These are phyloP conservation scores for Botia kubotai DNA, from an alignment of 2,797 vertebrate genomes.

Conservation along the genomic window DNA sequence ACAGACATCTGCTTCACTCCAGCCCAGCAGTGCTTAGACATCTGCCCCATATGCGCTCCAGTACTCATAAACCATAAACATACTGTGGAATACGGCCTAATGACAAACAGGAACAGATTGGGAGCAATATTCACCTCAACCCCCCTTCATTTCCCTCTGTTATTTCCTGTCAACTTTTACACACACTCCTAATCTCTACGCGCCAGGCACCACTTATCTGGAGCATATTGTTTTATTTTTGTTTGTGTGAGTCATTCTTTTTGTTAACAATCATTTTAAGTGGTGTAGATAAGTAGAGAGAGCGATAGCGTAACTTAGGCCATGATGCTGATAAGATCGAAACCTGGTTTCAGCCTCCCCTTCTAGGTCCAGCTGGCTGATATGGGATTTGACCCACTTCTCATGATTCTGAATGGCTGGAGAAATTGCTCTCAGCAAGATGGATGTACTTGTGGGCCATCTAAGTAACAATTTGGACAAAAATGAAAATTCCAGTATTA, in stretches of 20 bases:
- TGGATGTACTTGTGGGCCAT: background rate
- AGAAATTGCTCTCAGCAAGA: conserved; percentile 52
- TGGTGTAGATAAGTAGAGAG: conserved; percentile 14
- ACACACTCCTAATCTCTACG: conserved; percentile 56
- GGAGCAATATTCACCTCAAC: conserved; percentile 32
- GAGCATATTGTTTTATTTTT: conserved; percentile 49
- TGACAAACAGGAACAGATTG: conserved; percentile 46
- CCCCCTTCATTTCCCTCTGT: conserved; percentile 28
- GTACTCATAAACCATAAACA: conserved; percentile 36
- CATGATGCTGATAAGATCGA: conserved; percentile 50
- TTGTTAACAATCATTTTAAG: conserved; percentile 39
- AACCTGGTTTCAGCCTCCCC: conserved; percentile 48
- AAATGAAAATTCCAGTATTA: background rate
- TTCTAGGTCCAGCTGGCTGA: conserved; percentile 41
- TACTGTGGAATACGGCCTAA: conserved; percentile 31
- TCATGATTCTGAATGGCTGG: conserved; percentile 17
- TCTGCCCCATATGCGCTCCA: conserved; percentile 45
- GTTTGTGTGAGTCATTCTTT: conserved; percentile 54
- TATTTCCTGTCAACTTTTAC: conserved; percentile 55
- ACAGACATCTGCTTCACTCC: conserved; percentile 47
- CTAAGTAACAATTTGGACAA: background rate
- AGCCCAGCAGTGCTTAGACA: conserved; percentile 38
- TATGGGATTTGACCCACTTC: conserved; percentile 43
- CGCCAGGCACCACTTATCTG: conserved; percentile 50
- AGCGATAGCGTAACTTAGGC: background rate